Evolutionary conservation across 2,888 invertebrate genomes (phyloP).

Genomic region (Melieria crassipennis): DNA sequence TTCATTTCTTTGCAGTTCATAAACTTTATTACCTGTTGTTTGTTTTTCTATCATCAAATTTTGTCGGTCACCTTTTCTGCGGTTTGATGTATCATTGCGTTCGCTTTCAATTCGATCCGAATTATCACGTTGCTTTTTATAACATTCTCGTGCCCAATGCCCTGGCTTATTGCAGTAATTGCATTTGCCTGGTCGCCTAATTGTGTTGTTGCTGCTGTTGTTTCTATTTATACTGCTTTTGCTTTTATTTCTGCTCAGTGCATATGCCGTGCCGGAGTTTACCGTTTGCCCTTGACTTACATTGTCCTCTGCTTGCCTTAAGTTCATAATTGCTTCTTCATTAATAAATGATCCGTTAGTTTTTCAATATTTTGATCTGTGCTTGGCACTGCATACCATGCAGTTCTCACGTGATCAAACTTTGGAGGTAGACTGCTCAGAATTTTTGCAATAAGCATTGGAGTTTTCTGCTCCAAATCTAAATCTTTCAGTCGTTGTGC

Average conservation of each 20-base stretch:
- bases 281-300: neutral
- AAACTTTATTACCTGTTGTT: neutral
- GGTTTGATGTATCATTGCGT: constrained; percentile 5
- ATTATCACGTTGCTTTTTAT: constrained; percentile 17
- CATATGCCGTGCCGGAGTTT: constrained; percentile 11
- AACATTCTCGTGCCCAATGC: constrained; percentile 26
- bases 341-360: constrained; percentile 41
- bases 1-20: constrained; percentile 2
- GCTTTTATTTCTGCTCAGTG: constrained; percentile 19
- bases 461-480: constrained; percentile 37
- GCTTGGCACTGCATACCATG: constrained; percentile 42
- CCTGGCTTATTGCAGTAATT: constrained; percentile 26
- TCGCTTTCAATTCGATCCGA: neutral
- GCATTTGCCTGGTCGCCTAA: constrained; percentile 30
- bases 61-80: constrained; percentile 13
- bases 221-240: constrained; percentile 12
- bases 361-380: constrained; percentile 37
- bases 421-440: constrained; percentile 38
- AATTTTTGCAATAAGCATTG: constrained; percentile 39
- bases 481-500: constrained; percentile 40
- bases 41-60: constrained; percentile 20
- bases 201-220: neutral
- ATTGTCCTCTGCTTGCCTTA: constrained; percentile 6
- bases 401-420: constrained; percentile 42
- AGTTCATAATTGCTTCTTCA: constrained; percentile 34